These are phyloP conservation scores for Mamestra brassicae DNA, from an alignment of 2,888 invertebrate genomes.

Conservation along the genomic window DNA sequence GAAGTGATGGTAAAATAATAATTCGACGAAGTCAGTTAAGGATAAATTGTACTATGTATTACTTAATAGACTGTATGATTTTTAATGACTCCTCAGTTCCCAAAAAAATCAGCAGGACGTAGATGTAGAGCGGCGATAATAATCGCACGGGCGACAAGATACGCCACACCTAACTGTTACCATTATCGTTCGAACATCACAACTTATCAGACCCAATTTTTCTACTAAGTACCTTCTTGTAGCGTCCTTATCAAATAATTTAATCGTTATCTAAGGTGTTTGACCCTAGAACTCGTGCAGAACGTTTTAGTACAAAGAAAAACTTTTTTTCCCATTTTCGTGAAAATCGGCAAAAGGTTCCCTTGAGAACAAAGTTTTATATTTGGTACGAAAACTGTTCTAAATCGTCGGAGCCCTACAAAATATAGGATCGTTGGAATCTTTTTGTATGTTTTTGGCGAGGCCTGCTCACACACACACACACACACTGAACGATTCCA, in stretches of 20 bases:
- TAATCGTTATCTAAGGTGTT: constrained; percentile 20
- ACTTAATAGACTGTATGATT: neutral
- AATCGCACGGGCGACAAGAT: constrained; percentile 11
- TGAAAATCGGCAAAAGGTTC: neutral
- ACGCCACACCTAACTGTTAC: constrained; percentile 24
- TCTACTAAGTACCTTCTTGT: neutral
- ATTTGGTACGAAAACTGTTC: constrained; percentile 7
- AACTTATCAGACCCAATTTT: constrained; percentile 12
- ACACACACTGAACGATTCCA: constrained; percentile 31
- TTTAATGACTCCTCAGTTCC: neutral
- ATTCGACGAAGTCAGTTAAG: neutral
- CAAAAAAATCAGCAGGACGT: neutral
- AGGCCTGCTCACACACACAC: neutral
- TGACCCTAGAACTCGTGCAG: constrained; percentile 7
- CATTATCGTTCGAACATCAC: constrained; percentile 16
- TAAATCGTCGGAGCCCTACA: constrained; percentile 3
- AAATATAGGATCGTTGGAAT: constrained; percentile 8
- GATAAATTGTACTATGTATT: no score
- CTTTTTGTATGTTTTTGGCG: constrained; percentile 6
- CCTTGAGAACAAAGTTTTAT: constrained; percentile 3
- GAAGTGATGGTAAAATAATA: neutral
- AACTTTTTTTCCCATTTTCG: neutral
- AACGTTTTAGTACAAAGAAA: constrained; percentile 4
- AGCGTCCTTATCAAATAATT: constrained; percentile 12
- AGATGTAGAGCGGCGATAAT: constrained; percentile 33